Evolutionary conservation across 2,888 invertebrate genomes (phyloP).

Genomic region (Chymomyza fuscimana): DNA sequence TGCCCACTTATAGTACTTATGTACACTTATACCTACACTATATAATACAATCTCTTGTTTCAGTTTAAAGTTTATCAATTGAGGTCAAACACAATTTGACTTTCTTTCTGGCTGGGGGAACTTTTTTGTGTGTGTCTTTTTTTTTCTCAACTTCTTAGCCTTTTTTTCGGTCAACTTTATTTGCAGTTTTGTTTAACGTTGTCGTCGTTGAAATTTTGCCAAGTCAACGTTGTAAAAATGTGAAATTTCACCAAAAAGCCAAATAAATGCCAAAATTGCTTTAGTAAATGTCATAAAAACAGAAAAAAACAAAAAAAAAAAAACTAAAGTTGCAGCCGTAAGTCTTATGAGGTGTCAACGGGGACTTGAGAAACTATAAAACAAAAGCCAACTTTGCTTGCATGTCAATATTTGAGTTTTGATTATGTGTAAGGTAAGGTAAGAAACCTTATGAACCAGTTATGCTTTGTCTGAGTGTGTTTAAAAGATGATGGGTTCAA

Average conservation of each 20-base stretch:
- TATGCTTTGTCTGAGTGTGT: neutral
- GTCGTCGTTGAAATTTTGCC: conserved; percentile 5
- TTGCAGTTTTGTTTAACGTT: conserved; percentile 59
- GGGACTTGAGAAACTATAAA: conserved; percentile 14
- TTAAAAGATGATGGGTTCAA: neutral
- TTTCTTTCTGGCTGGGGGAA: conserved; percentile 53
- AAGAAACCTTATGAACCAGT: conserved; percentile 3
- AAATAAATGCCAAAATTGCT: conserved; percentile 34
- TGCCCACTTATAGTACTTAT: neutral
- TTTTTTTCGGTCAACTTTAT: conserved; percentile 44
- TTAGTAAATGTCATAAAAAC: conserved; percentile 43
- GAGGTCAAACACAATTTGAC: conserved; percentile 54
- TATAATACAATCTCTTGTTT: neutral
- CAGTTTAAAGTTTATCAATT: conserved; percentile 38
- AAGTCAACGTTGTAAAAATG: conserved; percentile 29
- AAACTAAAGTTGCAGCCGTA: conserved; percentile 31
- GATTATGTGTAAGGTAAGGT: conserved; percentile 17
- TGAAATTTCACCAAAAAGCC: conserved; percentile 54
- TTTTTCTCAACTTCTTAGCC: conserved; percentile 29
- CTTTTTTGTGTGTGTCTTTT: conserved; percentile 11
- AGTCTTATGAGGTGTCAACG: conserved; percentile 41
- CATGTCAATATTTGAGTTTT: conserved; percentile 36
- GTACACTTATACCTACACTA: neutral
- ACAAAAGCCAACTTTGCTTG: conserved; percentile 9
- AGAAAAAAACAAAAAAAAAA: neutral